Evolutionary conservation across 2,888 invertebrate species (phyloP), one percentile per base, ranked within the genome.

Genomic region (Macrosoma leucophasiata): DNA sequence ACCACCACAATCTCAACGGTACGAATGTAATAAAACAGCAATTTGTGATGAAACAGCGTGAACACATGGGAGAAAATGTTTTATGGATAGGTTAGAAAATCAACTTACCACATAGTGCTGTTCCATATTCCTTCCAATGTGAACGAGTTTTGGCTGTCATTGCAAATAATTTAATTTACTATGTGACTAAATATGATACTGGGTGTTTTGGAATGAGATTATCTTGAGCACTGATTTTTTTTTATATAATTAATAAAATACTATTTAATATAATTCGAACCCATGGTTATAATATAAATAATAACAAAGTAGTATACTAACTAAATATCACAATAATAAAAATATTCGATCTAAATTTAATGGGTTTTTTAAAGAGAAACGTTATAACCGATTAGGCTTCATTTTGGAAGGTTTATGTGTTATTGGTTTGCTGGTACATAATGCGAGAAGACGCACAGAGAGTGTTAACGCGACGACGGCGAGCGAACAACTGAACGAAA

Each of bases 121-220:
- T 82, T 72, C 77, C 82, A 73, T 85, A 85, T 79, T 85, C 85
- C 75, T 84, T 85, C 84, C 82, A 84, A 74, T 85, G 84, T 63
- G 84, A 82, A 67, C 79, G 79, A 72, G 79, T 73, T 74, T 77
- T 82, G 62, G 79, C 74, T 66, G 84, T 79, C 84, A 84, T 84
- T 65, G 70, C 54, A 62, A 65, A 61, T 64, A 56, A 43, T 47
- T 39, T 41, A 46, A 43, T 52, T 53, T 53, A 51, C 61, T 65
- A 62, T 59, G 50, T 58, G 57, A 62, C 58, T 55, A 62, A 60
- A 55, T 59, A 62, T 50, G 36, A 50, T 65, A 73, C 63, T 70
- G 72, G 71, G 66, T 44, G 65, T 63, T 74, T 76, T 82, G 84
- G 84, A 84, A 84, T 84, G 84, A 84, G 79, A 79, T 79, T 79